Evolutionary conservation across 2,797 vertebrate genomes (phyloP).

Genomic region (Gymnocypris eckloni): DNA sequence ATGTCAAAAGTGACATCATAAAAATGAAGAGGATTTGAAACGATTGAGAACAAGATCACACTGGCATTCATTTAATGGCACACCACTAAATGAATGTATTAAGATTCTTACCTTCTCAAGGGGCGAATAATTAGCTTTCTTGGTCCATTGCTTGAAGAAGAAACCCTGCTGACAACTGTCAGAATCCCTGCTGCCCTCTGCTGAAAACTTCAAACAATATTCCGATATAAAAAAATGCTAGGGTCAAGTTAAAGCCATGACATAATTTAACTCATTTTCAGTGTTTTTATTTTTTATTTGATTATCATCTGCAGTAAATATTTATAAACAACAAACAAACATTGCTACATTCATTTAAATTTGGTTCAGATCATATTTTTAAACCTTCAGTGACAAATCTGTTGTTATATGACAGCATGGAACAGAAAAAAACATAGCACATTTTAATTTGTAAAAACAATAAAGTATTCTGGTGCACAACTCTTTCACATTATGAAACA

Average conservation of each 20-base stretch:
- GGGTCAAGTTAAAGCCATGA: not conserved
- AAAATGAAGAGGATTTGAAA: not conserved
- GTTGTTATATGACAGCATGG: not conserved
- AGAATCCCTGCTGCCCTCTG: conserved; percentile 63
- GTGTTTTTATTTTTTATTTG: not conserved
- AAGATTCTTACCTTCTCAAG: not conserved
- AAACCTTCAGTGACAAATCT: not conserved
- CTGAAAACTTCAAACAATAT: conserved; percentile 50
- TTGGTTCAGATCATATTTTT: not conserved
- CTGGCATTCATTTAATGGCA: not conserved
- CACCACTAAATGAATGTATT: not conserved
- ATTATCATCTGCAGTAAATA: not conserved
- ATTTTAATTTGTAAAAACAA: not conserved
- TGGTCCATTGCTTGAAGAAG: not conserved
- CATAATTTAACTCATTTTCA: not conserved
- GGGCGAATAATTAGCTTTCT: not conserved
- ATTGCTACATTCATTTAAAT: not conserved
- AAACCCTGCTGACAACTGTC: not conserved
- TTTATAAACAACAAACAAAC: not conserved
- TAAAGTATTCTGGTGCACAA: not conserved
- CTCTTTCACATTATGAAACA: not conserved
- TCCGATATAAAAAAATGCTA: not conserved
- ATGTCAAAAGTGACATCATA: not conserved
- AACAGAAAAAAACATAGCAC: not conserved
- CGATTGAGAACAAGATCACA: not conserved